Percentiles rank a stretch among this genome's conserved stretches.
phyloP scores from a whole-genome alignment of 2,888 invertebrate genomes.

The Schrankia costaestrigalis region DNA sequence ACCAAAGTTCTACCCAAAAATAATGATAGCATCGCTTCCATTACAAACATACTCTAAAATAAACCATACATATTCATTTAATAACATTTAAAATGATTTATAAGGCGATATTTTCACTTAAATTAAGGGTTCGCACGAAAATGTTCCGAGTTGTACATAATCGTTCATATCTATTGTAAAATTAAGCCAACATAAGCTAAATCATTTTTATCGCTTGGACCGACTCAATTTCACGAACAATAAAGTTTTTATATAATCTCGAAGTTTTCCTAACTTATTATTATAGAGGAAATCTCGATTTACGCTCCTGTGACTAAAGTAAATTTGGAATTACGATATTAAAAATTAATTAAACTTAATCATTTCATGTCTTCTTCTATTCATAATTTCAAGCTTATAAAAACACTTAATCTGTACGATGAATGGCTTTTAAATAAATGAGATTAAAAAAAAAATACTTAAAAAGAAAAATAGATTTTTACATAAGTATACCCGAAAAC shows the following conservation, averaged over 20 bases:
- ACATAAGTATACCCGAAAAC: too few species aligned
- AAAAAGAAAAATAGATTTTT: too few species aligned
- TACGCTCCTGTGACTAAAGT: too few species aligned
- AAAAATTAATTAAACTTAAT: too few species aligned
- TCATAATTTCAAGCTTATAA: too few species aligned
- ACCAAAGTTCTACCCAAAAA: neutral
- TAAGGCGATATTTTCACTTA: slow-evolving; percentile 44
- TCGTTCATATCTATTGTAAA: slow-evolving; percentile 35
- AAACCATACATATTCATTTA: slow-evolving; percentile 52
- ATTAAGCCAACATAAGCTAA: slow-evolving; percentile 36
- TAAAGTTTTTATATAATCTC: slow-evolving; percentile 26
- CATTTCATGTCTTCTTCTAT: too few species aligned
- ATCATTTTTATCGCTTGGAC: slow-evolving; percentile 34
- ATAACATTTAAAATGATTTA: slow-evolving; percentile 51
- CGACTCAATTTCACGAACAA: slow-evolving; percentile 34
- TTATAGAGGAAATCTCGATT: too few species aligned
- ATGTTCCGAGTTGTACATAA: slow-evolving; percentile 28
- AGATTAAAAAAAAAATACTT: too few species aligned
- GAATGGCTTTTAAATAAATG: too few species aligned
- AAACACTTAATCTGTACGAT: too few species aligned
- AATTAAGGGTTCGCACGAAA: slow-evolving; percentile 33
- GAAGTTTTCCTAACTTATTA: slow-evolving; percentile 12
- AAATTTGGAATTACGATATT: too few species aligned
- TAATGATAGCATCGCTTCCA: slow-evolving; percentile 18
- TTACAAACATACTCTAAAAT: slow-evolving; percentile 25